phyloP scores from a whole-genome alignment of 2,888 invertebrate species.

The Agriopis marginaria region DNA sequence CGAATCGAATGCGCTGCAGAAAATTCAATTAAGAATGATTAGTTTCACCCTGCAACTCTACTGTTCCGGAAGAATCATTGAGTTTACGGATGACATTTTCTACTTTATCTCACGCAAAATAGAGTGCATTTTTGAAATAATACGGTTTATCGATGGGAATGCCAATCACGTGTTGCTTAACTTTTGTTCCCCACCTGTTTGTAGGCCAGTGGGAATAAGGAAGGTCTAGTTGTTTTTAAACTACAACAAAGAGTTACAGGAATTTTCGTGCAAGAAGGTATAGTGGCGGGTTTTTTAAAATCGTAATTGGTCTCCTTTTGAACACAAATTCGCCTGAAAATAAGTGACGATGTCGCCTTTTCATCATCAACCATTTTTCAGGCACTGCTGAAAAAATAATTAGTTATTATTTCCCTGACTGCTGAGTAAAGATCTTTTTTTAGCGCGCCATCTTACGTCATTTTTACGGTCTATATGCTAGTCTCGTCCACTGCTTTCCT shows the following conservation, averaged over 20 bases:
- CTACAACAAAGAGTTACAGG: constrained; percentile 14
- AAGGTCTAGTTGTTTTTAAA: constrained; percentile 43
- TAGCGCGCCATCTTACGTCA: too few relatives aligned
- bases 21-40: constrained; percentile 81
- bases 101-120: constrained; percentile 46
- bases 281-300: not conserved
- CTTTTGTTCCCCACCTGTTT: constrained; percentile 59
- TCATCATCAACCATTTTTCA: too few relatives aligned
- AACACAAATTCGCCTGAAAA: too few relatives aligned
- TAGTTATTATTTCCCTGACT: too few relatives aligned
- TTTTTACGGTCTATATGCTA: too few relatives aligned
- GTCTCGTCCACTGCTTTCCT: too few relatives aligned
- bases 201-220: constrained; percentile 58
- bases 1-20: constrained; percentile 70
- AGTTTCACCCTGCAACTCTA: constrained; percentile 75
- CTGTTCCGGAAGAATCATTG: constrained; percentile 63
- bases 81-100: constrained; percentile 47
- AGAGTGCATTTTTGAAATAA: constrained; percentile 36
- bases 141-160: constrained; percentile 51
- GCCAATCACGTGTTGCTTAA: constrained; percentile 67
- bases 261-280: constrained; percentile 8
- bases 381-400: too few relatives aligned
- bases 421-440: too few relatives aligned
- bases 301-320: too few relatives aligned
- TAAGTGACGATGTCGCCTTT: too few relatives aligned